These are phyloP conservation scores for Lordiphosa collinella DNA, from an alignment of 1,140 invertebrate species.

Conservation along the genomic window DNA sequence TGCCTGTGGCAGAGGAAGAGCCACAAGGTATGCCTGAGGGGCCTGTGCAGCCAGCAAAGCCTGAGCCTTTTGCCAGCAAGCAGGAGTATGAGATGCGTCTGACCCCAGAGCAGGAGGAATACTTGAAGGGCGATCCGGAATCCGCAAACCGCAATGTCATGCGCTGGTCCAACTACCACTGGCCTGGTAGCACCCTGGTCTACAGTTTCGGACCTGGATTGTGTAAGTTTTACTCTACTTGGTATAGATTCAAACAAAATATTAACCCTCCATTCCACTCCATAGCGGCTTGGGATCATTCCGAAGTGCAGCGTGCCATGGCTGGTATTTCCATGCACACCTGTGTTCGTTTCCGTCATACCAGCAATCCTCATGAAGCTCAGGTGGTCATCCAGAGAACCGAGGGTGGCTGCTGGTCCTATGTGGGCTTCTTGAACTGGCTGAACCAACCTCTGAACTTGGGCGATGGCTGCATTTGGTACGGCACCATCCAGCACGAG, in stretches of 20 bases:
- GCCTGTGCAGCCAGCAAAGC: no score
- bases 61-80: conserved; percentile 2
- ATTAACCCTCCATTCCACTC: no score
- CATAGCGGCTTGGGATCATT: neutral
- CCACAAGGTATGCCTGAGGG: neutral
- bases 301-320: conserved; percentile 19
- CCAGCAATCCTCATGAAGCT: neutral
- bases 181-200: conserved; percentile 26
- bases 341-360: conserved; percentile 36
- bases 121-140: neutral
- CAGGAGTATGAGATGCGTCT: conserved; percentile 6
- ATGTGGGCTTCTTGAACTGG: conserved; percentile 80
- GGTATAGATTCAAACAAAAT: neutral
- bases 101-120: conserved; percentile 3
- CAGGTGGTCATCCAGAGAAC: conserved; percentile 57
- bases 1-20: neutral
- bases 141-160: conserved; percentile 5
- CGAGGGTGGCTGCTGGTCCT: conserved; percentile 79
- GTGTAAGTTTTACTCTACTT: conserved; percentile 7
- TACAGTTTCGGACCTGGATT: conserved; percentile 30
- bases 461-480: conserved; percentile 46
- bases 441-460: conserved; percentile 56
- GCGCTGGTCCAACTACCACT: conserved; percentile 27
- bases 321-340: conserved; percentile 16
- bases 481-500: conserved; percentile 83